phyloP scores from a whole-genome alignment of 2,113 vertebrate species.

The Agapornis roseicollis region DNA sequence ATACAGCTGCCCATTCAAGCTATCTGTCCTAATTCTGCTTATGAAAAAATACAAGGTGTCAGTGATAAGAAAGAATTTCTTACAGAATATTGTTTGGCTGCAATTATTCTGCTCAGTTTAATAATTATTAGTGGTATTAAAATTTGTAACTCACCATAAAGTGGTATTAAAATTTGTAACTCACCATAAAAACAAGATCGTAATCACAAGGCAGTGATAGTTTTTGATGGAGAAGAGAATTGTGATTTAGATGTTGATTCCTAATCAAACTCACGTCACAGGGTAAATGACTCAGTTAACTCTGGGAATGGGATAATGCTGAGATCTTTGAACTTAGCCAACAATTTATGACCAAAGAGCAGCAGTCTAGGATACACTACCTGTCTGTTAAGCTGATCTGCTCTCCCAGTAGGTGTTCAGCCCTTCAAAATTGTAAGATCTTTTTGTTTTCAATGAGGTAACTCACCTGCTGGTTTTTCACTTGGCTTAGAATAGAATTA shows the following conservation, averaged over 20 bases:
- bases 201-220: not conserved
- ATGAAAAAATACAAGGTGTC: not conserved
- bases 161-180: not conserved
- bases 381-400: not conserved
- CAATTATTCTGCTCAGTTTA: not conserved
- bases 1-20: not conserved
- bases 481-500: not conserved
- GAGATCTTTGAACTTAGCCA: not conserved
- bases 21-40: not conserved
- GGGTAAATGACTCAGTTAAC: not conserved
- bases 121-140: not conserved
- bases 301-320: not conserved
- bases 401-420: not conserved
- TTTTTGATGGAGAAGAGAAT: not conserved
- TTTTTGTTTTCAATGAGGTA: not conserved
- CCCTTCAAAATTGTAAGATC: not conserved
- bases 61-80: not conserved
- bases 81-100: not conserved
- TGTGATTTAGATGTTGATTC: not conserved
- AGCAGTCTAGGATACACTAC: not conserved
- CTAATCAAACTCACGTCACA: not conserved
- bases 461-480: not conserved
- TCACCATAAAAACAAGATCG: not conserved
- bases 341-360: not conserved
- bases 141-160: no score